phyloP scores from a whole-genome alignment of 2,797 vertebrate species.

The Glyptemys insculpta region DNA sequence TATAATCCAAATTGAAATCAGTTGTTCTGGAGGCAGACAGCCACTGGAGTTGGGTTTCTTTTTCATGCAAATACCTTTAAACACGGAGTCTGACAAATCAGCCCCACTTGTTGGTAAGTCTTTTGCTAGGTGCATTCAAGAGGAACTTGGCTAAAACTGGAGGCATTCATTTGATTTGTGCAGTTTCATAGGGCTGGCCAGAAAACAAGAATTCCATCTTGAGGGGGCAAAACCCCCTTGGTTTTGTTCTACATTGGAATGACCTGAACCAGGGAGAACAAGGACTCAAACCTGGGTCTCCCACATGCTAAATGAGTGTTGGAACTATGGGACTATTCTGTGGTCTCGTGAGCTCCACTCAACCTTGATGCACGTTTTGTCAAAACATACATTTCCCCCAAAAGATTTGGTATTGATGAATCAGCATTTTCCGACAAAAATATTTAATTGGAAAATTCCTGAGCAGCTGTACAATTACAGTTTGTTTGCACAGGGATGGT shows the following conservation, averaged over 20 bases:
- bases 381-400: neutral
- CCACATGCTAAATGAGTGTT: neutral
- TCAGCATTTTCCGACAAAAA: neutral
- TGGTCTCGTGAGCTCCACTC: neutral
- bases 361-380: neutral
- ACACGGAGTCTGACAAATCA: neutral
- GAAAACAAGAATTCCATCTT: neutral
- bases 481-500: neutral
- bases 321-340: neutral
- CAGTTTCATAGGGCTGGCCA: neutral
- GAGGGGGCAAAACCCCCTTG: neutral
- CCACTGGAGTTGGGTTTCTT: neutral
- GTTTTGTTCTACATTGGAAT: neutral
- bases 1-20: neutral
- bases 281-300: neutral
- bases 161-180: neutral
- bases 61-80: neutral
- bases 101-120: neutral
- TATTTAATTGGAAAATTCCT: neutral
- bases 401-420: neutral
- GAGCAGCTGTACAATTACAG: neutral
- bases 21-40: neutral
- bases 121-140: neutral
- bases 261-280: neutral
- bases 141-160: neutral